These are phyloP conservation scores for Bombyx mori DNA, from an alignment of 1,140 invertebrate species.

Conservation along the genomic window DNA sequence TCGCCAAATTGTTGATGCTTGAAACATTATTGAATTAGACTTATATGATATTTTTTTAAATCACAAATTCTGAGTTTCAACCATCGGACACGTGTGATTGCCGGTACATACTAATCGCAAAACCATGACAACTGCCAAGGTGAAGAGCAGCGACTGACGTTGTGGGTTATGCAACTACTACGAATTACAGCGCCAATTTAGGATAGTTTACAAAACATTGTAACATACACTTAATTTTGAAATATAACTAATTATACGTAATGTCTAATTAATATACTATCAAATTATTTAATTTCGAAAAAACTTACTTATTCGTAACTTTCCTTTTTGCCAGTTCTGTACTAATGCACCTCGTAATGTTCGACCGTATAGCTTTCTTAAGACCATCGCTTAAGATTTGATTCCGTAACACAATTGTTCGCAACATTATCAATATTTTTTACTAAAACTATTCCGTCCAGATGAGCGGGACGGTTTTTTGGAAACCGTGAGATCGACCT, in stretches of 20 bases:
- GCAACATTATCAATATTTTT: conserved; percentile 71
- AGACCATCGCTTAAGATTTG: conserved; percentile 74
- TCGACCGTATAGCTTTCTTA: conserved; percentile 71
- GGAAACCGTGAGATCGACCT: conserved; percentile 58
- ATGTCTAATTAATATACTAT: no score
- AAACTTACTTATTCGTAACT: conserved; percentile 74
- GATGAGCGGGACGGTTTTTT: conserved; percentile 50
- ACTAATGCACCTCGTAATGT: conserved; percentile 73
- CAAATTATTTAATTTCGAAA: no score
- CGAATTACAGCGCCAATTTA: conserved; percentile 4
- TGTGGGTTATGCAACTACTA: conserved; percentile 20
- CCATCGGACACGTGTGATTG: conserved; percentile 15
- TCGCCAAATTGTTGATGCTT: no score
- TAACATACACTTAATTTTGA: not conserved
- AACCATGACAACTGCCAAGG: conserved; percentile 28
- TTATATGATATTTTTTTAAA: no score
- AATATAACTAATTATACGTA: not conserved
- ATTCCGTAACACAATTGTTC: conserved; percentile 77
- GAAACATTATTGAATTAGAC: no score
- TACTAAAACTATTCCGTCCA: conserved; percentile 47
- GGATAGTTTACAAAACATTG: not conserved
- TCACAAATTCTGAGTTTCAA: not conserved
- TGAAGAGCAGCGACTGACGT: conserved; percentile 40
- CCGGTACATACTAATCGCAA: conserved; percentile 15
- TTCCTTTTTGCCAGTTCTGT: conserved; percentile 75